phyloP scores from a whole-genome alignment of 2,797 vertebrate species.

The Epinephelus awoara region DNA sequence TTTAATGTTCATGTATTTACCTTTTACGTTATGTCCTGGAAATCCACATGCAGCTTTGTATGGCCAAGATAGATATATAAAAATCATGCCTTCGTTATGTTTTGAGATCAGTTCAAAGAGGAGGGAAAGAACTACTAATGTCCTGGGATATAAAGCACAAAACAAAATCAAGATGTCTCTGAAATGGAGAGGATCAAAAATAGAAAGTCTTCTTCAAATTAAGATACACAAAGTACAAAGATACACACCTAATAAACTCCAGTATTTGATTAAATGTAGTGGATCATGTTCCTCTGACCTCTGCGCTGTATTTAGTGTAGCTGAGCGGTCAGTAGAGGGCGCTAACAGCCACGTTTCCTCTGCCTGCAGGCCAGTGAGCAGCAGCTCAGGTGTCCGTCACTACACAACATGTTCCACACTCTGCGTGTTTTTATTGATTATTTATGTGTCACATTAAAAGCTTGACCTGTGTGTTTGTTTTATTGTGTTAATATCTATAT shows the following conservation, averaged over 20 bases:
- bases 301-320: neutral
- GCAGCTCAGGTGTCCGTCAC: conserved; percentile 42
- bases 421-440: neutral
- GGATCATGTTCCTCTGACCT: neutral
- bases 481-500: neutral
- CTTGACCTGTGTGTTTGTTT: no score
- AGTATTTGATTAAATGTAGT: neutral
- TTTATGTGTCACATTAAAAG: neutral
- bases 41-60: no score
- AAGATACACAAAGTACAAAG: no score
- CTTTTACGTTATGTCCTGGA: no score
- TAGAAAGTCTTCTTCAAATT: neutral
- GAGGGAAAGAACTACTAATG: no score
- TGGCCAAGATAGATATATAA: no score
- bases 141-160: no score
- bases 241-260: neutral
- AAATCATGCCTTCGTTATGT: no score
- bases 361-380: conserved; percentile 22
- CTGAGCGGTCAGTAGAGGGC: conserved; percentile 69
- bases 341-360: conserved; percentile 60
- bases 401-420: neutral
- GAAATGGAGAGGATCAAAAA: neutral
- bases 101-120: no score
- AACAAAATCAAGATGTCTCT: neutral
- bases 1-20: no score